These are phyloP conservation scores for Ianthella basta DNA, from an alignment of 37 sponge, comb jelly and placozoan species.

Conservation along the genomic window DNA sequence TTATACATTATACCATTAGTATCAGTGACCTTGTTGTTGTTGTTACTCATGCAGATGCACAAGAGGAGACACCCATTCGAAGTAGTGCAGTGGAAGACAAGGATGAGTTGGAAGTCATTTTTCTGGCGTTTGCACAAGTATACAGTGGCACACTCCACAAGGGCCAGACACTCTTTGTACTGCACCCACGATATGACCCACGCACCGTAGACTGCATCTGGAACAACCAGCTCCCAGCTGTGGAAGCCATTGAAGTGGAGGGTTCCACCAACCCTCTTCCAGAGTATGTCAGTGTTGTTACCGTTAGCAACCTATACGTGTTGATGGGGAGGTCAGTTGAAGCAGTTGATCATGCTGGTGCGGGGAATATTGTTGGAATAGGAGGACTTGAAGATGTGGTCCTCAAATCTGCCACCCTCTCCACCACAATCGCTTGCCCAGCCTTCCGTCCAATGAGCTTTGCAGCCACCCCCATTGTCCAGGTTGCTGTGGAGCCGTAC, in stretches of 20 bases:
- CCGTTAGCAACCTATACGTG: conserved; percentile 70
- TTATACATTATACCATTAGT: too few species aligned
- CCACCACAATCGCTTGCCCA: conserved; percentile 80
- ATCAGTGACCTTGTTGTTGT: too few species aligned
- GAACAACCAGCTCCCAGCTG: not conserved
- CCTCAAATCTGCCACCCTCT: conserved; percentile 85
- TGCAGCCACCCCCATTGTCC: conserved; percentile 83
- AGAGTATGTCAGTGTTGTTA: conserved; percentile 37
- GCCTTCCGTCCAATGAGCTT: conserved; percentile 83
- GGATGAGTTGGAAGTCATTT: conserved; percentile 8
- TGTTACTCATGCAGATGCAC: conserved; percentile 28
- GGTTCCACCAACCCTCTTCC: not conserved
- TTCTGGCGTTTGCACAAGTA: conserved; percentile 88
- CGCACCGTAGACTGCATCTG: conserved; percentile 9
- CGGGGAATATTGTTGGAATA: conserved; percentile 92
- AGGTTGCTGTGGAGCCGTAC: conserved; percentile 91
- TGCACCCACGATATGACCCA: conserved; percentile 90
- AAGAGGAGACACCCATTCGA: not conserved
- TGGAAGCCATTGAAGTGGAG: not conserved
- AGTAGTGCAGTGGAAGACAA: too few species aligned
- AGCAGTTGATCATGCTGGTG: conserved; percentile 73
- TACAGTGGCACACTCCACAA: conserved; percentile 77
- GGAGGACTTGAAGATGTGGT: conserved; percentile 83
- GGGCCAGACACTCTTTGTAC: conserved; percentile 75
- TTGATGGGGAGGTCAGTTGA: conserved; percentile 90